phyloP scores from a whole-genome alignment of 2,888 invertebrate genomes.

The Calameuta pallipes region DNA sequence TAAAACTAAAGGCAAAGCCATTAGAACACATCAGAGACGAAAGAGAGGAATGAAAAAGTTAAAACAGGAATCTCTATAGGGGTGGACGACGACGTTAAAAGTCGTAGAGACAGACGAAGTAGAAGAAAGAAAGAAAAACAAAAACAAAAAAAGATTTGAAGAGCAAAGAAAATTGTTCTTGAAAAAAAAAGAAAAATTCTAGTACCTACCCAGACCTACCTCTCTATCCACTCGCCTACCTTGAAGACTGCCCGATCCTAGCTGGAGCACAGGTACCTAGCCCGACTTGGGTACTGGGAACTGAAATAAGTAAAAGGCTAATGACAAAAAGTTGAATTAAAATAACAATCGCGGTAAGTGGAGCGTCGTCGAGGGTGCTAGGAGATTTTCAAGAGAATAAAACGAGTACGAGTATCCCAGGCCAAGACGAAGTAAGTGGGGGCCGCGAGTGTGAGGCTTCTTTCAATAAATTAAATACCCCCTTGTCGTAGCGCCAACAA shows the following conservation, averaged over 20 bases:
- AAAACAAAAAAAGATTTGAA: slow-evolving; percentile 16
- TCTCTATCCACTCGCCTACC: background rate
- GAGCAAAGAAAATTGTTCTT: background rate
- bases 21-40: background rate
- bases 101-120: slow-evolving; percentile 22
- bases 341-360: slow-evolving; percentile 33
- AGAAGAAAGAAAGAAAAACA: slow-evolving; percentile 22
- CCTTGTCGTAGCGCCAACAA: background rate
- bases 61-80: background rate
- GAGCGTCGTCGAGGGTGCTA: slow-evolving; percentile 2
- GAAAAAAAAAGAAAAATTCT: background rate
- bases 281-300: background rate
- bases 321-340: slow-evolving; percentile 40
- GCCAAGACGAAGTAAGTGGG: background rate
- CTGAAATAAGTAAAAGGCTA: slow-evolving; percentile 45
- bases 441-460: slow-evolving; percentile 7
- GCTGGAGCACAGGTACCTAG: too few species aligned
- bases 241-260: too few species aligned
- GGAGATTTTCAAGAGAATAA: background rate
- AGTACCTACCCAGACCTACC: background rate
- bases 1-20: background rate
- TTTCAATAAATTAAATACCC: slow-evolving; percentile 33
- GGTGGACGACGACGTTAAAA: slow-evolving; percentile 13
- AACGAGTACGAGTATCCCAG: background rate
- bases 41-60: slow-evolving; percentile 1